These are phyloP conservation scores for Leucophora obtusa DNA, from an alignment of 2,888 invertebrate genomes.

Conservation along the genomic window DNA sequence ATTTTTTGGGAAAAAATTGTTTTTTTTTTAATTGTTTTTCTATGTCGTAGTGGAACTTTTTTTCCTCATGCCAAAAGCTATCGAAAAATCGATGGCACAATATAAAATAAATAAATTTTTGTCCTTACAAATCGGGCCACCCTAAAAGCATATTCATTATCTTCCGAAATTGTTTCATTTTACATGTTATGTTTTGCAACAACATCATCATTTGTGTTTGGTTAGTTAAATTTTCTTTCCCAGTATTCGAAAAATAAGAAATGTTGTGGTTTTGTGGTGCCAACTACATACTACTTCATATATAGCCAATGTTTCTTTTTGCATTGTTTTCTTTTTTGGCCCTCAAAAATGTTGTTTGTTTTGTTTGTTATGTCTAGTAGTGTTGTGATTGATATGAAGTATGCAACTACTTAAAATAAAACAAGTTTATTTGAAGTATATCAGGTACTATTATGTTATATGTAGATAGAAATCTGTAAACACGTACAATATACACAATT, in stretches of 20 bases:
- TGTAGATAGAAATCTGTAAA: background rate
- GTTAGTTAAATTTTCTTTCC: background rate
- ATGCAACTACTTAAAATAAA: conserved; percentile 44
- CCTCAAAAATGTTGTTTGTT: background rate
- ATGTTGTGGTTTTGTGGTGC: conserved; percentile 2
- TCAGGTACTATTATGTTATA: no score
- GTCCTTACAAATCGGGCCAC: no score
- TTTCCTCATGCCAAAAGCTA: no score
- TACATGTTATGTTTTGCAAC: background rate
- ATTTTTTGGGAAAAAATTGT: no score
- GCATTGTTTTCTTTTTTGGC: background rate
- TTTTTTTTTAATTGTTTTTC: no score
- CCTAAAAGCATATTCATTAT: background rate
- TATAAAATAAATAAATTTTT: no score
- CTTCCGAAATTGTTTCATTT: background rate
- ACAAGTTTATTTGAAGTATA: conserved; percentile 40
- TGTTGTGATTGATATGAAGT: conserved; percentile 42
- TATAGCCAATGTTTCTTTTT: background rate
- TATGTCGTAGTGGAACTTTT: no score
- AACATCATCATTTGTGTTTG: background rate
- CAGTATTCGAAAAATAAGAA: background rate
- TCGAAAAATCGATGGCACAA: no score
- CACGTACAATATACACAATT: background rate
- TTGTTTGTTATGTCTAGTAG: background rate
- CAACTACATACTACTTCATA: background rate